These are phyloP conservation scores for Tanytarsus gracilentus DNA, from an alignment of 2,888 invertebrate species.

Conservation along the genomic window DNA sequence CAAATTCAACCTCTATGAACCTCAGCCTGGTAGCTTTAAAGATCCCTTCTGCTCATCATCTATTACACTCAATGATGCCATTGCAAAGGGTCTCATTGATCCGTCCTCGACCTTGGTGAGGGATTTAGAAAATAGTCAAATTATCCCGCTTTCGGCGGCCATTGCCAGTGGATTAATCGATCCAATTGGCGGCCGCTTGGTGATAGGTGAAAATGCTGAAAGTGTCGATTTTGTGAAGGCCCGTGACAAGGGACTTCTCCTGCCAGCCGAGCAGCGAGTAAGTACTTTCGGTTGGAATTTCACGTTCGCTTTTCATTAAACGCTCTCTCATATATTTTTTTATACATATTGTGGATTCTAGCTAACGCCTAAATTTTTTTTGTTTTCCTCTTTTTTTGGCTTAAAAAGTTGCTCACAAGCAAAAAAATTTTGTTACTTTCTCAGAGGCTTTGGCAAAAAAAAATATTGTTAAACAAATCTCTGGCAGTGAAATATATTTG, in stretches of 20 bases:
- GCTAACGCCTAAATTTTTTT: neutral
- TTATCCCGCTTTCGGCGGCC: conserved; percentile 66
- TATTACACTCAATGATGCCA: conserved; percentile 60
- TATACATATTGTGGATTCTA: neutral
- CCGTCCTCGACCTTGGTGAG: conserved; percentile 78
- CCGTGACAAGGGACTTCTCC: conserved; percentile 74
- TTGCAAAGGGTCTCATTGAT: conserved; percentile 68
- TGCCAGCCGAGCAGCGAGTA: conserved; percentile 90
- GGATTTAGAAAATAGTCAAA: conserved; percentile 65
- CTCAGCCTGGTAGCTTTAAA: conserved; percentile 68
- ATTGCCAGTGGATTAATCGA: conserved; percentile 65
- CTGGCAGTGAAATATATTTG: no score
- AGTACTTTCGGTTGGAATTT: conserved; percentile 45
- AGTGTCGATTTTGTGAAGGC: conserved; percentile 71
- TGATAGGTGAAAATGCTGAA: conserved; percentile 46
- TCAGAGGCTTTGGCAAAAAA: neutral
- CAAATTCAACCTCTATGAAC: conserved; percentile 73
- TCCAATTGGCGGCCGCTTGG: conserved; percentile 62
- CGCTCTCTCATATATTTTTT: neutral
- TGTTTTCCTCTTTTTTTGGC: no score
- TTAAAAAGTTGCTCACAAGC: no score
- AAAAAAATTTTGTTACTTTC: neutral
- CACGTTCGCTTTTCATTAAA: neutral
- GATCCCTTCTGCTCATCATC: conserved; percentile 59
- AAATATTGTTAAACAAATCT: no score